phyloP scores from a whole-genome alignment of 2,113 vertebrate species.

The Caranx melampygus region DNA sequence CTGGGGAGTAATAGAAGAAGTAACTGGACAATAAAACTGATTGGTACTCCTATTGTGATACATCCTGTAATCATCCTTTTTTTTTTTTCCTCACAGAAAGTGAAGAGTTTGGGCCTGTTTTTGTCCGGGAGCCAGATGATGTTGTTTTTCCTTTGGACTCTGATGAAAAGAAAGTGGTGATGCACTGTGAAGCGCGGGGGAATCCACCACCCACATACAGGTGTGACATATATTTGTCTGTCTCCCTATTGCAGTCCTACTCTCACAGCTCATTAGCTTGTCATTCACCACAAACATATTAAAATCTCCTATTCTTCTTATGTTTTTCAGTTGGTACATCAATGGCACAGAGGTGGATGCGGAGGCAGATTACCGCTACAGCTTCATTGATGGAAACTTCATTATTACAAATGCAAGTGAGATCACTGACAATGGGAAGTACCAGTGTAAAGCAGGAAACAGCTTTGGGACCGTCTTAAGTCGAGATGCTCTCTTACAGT shows the following conservation, averaged over 20 bases:
- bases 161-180: conserved; percentile 92
- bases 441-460: conserved; percentile 92
- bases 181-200: conserved; percentile 92
- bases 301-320: conserved; percentile 3
- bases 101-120: conserved; percentile 93
- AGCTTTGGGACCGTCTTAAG: conserved; percentile 89
- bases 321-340: conserved; percentile 89
- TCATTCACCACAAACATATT: conserved; percentile 17
- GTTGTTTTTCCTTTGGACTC: conserved; percentile 91
- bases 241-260: conserved; percentile 16
- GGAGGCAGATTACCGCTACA: conserved; percentile 90
- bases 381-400: conserved; percentile 90
- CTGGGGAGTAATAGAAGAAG: conserved; percentile 15
- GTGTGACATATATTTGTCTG: conserved; percentile 74
- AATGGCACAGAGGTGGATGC: conserved; percentile 90
- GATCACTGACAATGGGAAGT: conserved; percentile 89
- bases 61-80: conserved; percentile 12
- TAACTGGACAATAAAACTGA: conserved; percentile 35
- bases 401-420: conserved; percentile 91
- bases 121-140: conserved; percentile 92
- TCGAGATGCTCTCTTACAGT: conserved; percentile 91
- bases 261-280: conserved; percentile 28
- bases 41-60: conserved; percentile 20
- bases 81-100: conserved; percentile 82
- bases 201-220: conserved; percentile 92